Evolutionary conservation across 1,140 invertebrate genomes (phyloP).

Genomic region (Cotesia typhae): DNA sequence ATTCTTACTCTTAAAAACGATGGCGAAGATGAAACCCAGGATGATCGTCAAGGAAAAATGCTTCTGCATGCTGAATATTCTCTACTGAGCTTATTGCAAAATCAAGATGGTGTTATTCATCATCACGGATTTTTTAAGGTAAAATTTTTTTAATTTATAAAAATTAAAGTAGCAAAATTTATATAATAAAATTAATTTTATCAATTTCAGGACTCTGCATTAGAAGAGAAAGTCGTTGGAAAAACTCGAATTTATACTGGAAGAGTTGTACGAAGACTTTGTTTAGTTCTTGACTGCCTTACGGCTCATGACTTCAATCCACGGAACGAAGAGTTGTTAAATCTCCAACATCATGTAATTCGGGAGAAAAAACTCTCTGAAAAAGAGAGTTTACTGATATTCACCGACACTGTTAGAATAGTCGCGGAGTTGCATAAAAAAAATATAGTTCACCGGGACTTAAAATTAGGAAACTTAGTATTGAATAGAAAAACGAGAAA

Average conservation of each 20-base stretch:
- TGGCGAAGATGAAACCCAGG: conserved; percentile 74
- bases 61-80: conserved; percentile 84
- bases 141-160: conserved; percentile 35
- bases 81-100: conserved; percentile 75
- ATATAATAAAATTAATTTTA: not conserved
- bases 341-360: conserved; percentile 85
- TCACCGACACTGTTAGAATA: conserved; percentile 79
- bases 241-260: conserved; percentile 72
- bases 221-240: conserved; percentile 70
- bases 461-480: conserved; percentile 84
- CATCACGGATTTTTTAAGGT: conserved; percentile 86
- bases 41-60: conserved; percentile 85
- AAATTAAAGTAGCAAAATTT: too few species aligned
- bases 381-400: conserved; percentile 79
- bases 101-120: conserved; percentile 80
- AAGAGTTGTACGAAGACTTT: conserved; percentile 71
- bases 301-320: conserved; percentile 79
- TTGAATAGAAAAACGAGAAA: conserved; percentile 75
- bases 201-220: conserved; percentile 72
- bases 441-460: conserved; percentile 84
- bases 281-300: conserved; percentile 81
- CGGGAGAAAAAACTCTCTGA: conserved; percentile 82
- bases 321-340: conserved; percentile 75
- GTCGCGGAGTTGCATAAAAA: conserved; percentile 81
- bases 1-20: conserved; percentile 70